Evolutionary conservation across 2,888 invertebrate species (phyloP), one percentile per base, ranked within the genome.

Genomic region (Cerceris ruficornis): DNA sequence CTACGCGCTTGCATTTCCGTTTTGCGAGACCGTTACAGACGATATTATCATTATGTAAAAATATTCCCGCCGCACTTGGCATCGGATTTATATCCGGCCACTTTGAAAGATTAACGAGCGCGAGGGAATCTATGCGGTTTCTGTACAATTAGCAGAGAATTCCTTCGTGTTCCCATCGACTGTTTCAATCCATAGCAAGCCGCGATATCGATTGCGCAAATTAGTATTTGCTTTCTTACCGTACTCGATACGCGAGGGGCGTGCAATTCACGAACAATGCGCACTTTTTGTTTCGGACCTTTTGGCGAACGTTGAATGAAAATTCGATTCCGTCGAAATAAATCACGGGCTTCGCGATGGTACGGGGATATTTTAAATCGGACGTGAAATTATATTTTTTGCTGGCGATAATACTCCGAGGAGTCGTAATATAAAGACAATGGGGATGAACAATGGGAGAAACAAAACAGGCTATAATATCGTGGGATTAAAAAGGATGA

Each of bases 41-140:
- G 50, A 50, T 11, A n/a, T 50, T 50, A 50, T 50, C 50, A n/a
- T 50, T 50, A 50, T 6, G 50, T 28, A 50, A 50, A 50, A 11
- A n/a, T n/a, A 50, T 50, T 50, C 9, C 50, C 5, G 50, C 2
- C 7, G n/a, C 50, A 8, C 46, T 7, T 50, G 9, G 13, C 50
- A n/a, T 46, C 50, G 50, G 50, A 50, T 50, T 50, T 50, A 11
- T n/a, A 50, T n/a, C n/a, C n/a, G 50, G 7, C 13, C 50, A 50
- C 50, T 50, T 50, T 50, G n/a, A n/a, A 50, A 50, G 50, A 50
- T 50, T 50, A 50, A 50, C n/a, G 50, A 50, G 13, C 50, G 2
- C n/a, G n/a, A n/a, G 50, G 13, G n/a, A 50, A 50, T 50, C 50
- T n/a, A n/a, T n/a, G n/a, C 50, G 46, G 46, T 11, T 46, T 46